Evolutionary conservation across 2,797 vertebrate genomes (phyloP), one percentile per base, ranked within the genome.

Genomic region (Chanos chanos): DNA sequence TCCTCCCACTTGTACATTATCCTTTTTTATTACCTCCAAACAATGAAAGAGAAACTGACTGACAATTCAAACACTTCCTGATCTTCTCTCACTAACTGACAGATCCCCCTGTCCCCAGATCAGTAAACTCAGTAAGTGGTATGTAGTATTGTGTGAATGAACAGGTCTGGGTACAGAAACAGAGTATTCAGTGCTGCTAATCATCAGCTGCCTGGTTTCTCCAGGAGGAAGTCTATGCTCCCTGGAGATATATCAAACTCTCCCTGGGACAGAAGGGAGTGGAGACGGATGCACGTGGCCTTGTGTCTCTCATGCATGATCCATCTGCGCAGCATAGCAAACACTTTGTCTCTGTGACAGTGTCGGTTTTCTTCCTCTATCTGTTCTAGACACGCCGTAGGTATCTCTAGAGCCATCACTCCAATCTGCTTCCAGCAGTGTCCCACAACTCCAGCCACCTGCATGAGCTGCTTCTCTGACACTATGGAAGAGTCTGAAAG

Each of bases 401-500:
- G 3, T 64, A 90, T 60, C 3, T 64, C 71, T 48, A 91, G 77
- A 19, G 75, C 82, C 68, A 71, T 10, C 40, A 74, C 75, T 52
- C 85, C 88, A 1, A 91, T 81, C 63, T 86, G 74, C 70, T 25
- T 86, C 89, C 89, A 90, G 12, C 69, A 66, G 28, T 0, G 70
- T 2, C 86, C 86, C 1, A 89, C 61, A 1, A 2, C n/a, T 10
- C 70, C 48, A 6, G 89, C 84, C 55, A 88, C 78, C 0, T 0
- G 34, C 87, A 89, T 89, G 73, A 90, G 77, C 82, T 90, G 83
- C 66, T 69, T 86, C 75, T 90, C 88, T 0, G 53, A 84, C 49
- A 90, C 78, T 9, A 39, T 13, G 51, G 83, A 81, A 61, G 49
- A 47, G 7, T 61, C 55, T 16, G 28, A 59, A 21, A 50, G 1